Evolutionary conservation across 2,888 invertebrate species (phyloP).

Genomic region (Trachelus iudaicus): DNA sequence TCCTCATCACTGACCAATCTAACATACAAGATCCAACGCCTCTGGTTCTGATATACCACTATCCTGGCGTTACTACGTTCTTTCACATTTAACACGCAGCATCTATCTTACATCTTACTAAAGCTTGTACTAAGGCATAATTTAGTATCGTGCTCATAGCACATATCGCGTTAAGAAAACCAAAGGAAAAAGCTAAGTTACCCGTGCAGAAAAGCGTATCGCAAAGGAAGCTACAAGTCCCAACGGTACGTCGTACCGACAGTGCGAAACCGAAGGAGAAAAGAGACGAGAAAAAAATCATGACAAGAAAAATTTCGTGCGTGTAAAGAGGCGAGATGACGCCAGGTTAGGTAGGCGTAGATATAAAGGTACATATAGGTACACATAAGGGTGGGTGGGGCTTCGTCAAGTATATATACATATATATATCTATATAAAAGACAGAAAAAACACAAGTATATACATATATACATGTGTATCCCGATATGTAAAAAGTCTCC

Average conservation of each 20-base stretch:
- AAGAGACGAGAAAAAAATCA: conserved; percentile 13
- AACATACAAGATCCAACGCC: neutral
- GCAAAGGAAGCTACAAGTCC: neutral
- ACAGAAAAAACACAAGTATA: neutral
- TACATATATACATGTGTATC: neutral
- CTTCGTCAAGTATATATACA: conserved; percentile 22
- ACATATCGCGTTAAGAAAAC: neutral
- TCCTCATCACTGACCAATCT: neutral
- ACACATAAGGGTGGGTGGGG: conserved; percentile 32
- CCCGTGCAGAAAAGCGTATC: neutral
- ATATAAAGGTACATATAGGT: neutral
- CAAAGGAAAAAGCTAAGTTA: neutral
- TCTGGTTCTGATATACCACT: neutral
- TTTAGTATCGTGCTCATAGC: neutral
- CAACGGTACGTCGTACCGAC: neutral
- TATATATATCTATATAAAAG: conserved; percentile 31
- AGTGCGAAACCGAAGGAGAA: conserved; percentile 21
- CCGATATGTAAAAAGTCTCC: conserved; percentile 30
- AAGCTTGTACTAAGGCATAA: neutral
- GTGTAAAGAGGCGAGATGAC: conserved; percentile 45
- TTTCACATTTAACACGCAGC: neutral
- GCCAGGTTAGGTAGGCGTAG: conserved; percentile 17
- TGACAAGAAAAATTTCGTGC: conserved; percentile 33
- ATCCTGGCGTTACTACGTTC: neutral
- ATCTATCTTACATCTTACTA: neutral